Percentiles rank a stretch among this genome's conserved stretches.
phyloP scores from a whole-genome alignment of 2,113 vertebrate genomes.

The sheep (Ovis aries) region DNA sequence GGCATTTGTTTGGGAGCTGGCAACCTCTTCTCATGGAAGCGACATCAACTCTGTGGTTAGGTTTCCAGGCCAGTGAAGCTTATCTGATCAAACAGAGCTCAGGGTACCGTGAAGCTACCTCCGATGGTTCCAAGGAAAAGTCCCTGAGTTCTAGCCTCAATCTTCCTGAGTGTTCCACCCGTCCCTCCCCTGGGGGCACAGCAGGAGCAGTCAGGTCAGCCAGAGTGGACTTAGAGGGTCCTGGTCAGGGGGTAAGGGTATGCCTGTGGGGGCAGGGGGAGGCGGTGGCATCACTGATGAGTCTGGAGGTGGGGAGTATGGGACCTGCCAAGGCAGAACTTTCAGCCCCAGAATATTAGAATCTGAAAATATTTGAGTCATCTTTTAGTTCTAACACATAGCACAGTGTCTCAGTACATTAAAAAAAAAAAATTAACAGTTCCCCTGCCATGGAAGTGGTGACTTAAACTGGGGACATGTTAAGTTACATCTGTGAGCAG shows the following conservation, averaged over 20 bases:
- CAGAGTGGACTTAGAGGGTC: not conserved
- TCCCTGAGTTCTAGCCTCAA: not conserved
- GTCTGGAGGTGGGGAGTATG: not conserved
- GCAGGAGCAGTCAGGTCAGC: not conserved
- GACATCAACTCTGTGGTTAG: not conserved
- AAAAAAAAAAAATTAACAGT: not conserved
- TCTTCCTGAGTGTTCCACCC: not conserved
- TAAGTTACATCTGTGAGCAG: not conserved
- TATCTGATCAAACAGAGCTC: not conserved
- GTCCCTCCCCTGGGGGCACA: accelerated
- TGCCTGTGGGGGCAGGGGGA: accelerated
- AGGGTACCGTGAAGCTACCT: not conserved
- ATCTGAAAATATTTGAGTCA: not conserved
- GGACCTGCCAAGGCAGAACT: not conserved
- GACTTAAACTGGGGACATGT: not conserved
- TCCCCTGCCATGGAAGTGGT: not conserved
- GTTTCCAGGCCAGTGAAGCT: not conserved
- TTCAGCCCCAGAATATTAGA: not conserved
- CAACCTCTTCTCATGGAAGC: not conserved
- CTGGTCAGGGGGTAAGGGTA: not conserved
- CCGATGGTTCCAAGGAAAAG: not conserved
- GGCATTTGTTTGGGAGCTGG: not conserved
- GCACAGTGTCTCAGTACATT: not conserved
- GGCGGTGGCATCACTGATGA: not conserved
- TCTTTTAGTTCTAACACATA: not conserved